phyloP scores from a whole-genome alignment of 1,140 invertebrate genomes.

The Drosophila santomea region DNA sequence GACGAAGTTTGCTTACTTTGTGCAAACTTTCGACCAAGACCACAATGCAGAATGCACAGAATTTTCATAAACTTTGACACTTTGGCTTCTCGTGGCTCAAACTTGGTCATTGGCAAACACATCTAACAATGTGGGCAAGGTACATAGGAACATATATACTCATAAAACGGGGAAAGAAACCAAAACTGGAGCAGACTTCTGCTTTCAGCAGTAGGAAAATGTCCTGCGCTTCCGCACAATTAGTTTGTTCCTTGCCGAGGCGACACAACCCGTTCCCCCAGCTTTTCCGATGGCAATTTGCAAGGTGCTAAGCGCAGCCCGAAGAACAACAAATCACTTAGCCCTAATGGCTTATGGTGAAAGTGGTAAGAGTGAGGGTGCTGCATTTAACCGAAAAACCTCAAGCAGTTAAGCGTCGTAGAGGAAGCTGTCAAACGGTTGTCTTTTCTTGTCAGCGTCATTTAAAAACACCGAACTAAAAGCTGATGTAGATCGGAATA shows the following conservation, averaged over 20 bases:
- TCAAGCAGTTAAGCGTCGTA: slow-evolving; percentile 72
- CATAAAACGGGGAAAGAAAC: slow-evolving; percentile 6
- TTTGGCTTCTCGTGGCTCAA: slow-evolving; percentile 33
- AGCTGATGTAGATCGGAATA: not conserved
- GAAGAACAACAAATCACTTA: slow-evolving; percentile 82
- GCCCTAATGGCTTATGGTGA: slow-evolving; percentile 76
- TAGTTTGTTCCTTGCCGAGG: slow-evolving; percentile 53
- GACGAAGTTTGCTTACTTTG: slow-evolving; percentile 68
- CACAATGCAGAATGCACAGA: slow-evolving; percentile 46
- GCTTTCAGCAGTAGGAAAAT: slow-evolving; percentile 35
- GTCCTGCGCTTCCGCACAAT: slow-evolving; percentile 71
- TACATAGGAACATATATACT: slow-evolving; percentile 1
- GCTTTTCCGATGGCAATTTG: slow-evolving; percentile 60
- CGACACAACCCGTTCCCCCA: not conserved
- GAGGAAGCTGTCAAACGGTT: slow-evolving; percentile 74
- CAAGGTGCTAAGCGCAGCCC: slow-evolving; percentile 59
- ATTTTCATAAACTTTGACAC: slow-evolving; percentile 73
- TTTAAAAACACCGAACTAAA: not conserved
- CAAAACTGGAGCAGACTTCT: slow-evolving; percentile 63
- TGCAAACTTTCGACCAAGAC: slow-evolving; percentile 58
- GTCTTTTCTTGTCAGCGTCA: slow-evolving; percentile 56
- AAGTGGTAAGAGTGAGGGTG: slow-evolving; percentile 12
- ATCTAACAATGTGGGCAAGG: slow-evolving; percentile 15
- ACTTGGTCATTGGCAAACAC: slow-evolving; percentile 16
- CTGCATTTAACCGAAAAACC: slow-evolving; percentile 80